Base-by-base conservation (phyloP, 2,113 vertebrate species). In the Variabilichromis moorii region DNA sequence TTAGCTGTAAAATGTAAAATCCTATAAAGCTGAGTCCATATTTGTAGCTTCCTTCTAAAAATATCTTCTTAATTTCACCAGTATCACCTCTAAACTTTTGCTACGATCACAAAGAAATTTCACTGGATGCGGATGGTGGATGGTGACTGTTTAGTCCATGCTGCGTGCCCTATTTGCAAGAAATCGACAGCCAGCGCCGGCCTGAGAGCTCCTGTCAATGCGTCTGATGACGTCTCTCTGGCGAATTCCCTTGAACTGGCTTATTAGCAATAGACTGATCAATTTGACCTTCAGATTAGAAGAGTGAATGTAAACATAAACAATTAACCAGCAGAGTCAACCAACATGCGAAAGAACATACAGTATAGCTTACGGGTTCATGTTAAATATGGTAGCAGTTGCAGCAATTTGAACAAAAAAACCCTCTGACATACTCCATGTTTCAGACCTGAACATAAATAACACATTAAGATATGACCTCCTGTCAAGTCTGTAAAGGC, bases 141-240 rank as follows among this genome's bases (percentile, higher is more conserved):
- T 45, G 57, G 13, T 51, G 28, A 28, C 45, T 83, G 26, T 19
- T 76, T 54, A 57, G 73, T 82, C 13, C 11, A 31, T 86, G 54
- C 82, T 51, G 71, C 17, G 14, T 45, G 57, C 63, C 50, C 71
- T 68, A 59, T 88, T 79, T 78, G 16, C 93, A 76, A 90, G 59
- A 82, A 86, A 93, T 94, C 80, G 90, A 95, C 91, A 76, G 33
- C 66, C 82, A 68, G 53, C 2, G 33, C 78, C 93, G 78, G 88
- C 84, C 71, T 21, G 59, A 83, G 47, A 84, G 79, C 37, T 89
- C 55, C 55, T 53, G 86, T 95, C 94, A 31, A 95, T 95, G 89
- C 19, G 13, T 80, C 47, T 37, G 76, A 81, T 95, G 93, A 94
- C 85, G 85, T 93, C 83, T 86, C 82, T 87, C 79, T 85, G 85